A percentile compares a stretch with the other conserved stretches of the same genome.
These are phyloP conservation scores for Scrobipalpa atriplicella DNA, from an alignment of 2,888 invertebrate species.

Conservation along the genomic window DNA sequence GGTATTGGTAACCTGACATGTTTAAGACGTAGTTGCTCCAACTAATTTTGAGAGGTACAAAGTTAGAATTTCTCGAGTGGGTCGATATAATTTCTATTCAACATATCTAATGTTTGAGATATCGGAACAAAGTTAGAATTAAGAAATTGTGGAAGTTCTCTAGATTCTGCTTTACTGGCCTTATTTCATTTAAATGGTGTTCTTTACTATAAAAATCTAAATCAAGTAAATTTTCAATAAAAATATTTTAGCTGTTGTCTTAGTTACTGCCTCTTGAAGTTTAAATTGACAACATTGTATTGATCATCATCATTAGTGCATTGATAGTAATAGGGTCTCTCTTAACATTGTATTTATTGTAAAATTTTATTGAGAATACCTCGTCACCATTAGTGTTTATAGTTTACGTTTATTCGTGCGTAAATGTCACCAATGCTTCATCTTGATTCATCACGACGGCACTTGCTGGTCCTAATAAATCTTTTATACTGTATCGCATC, in stretches of 20 bases:
- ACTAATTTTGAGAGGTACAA: conserved; percentile 21
- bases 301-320: too few relatives aligned
- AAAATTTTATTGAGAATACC: too few relatives aligned
- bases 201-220: too few relatives aligned
- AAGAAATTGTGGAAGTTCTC: neutral
- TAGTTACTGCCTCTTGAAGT: too few relatives aligned
- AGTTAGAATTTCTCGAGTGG: conserved; percentile 12
- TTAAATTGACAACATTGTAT: too few relatives aligned
- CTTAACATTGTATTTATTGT: too few relatives aligned
- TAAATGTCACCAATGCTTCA: conserved; percentile 1
- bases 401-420: neutral
- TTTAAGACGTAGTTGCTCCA: conserved; percentile 34
- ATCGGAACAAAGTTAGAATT: neutral
- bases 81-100: neutral
- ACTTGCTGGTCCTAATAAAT: conserved; percentile 1
- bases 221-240: too few relatives aligned
- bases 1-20: conserved; percentile 63
- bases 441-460: neutral
- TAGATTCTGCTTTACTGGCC: too few relatives aligned
- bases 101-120: neutral
- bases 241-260: too few relatives aligned
- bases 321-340: too few relatives aligned
- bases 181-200: too few relatives aligned
- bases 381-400: neutral
- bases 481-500: neutral